Percentiles rank a stretch among this genome's conserved stretches.
These are phyloP conservation scores for Trypoxylus dichotomus DNA, from an alignment of 1,140 invertebrate species.

Conservation along the genomic window DNA sequence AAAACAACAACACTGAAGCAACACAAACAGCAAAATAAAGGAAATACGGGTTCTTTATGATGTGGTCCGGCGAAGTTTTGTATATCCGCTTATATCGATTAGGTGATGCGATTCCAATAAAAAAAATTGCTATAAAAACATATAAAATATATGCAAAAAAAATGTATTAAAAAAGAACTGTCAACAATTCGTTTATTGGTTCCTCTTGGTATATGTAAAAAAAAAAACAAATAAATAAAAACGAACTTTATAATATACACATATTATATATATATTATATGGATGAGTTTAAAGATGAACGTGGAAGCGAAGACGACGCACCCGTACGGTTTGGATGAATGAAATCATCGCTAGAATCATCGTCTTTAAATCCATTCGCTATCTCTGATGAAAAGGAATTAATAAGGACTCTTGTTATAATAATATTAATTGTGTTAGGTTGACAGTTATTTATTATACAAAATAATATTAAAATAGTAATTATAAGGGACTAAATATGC, in stretches of 20 bases:
- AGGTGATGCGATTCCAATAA: conserved; percentile 47
- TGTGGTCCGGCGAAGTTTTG: conserved; percentile 28
- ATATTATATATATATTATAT: conserved; percentile 13
- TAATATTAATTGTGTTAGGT: conserved; percentile 47
- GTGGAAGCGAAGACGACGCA: not conserved
- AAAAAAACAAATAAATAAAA: conserved; percentile 11
- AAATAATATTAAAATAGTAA: conserved; percentile 30
- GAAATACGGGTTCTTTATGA: conserved; percentile 7
- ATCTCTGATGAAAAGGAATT: conserved; percentile 12
- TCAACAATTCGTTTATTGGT: conserved; percentile 43
- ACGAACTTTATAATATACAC: conserved; percentile 19
- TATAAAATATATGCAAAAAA: conserved; percentile 25
- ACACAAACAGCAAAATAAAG: conserved; percentile 2
- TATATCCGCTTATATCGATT: conserved; percentile 41
- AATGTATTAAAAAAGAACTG: conserved; percentile 40
- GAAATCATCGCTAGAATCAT: not conserved
- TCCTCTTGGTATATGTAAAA: conserved; percentile 17
- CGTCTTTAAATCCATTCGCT: conserved; percentile 16
- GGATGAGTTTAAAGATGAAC: conserved; percentile 21
- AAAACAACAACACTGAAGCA: not conserved
- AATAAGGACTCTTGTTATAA: conserved; percentile 41
- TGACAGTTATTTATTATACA: conserved; percentile 43
- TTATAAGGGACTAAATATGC: conserved; percentile 40
- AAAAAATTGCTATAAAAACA: conserved; percentile 32
- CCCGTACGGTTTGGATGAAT: not conserved